Evolutionary conservation across 2,888 invertebrate genomes (phyloP), one percentile per base, ranked within the genome.

Genomic region (Selenia dentaria): DNA sequence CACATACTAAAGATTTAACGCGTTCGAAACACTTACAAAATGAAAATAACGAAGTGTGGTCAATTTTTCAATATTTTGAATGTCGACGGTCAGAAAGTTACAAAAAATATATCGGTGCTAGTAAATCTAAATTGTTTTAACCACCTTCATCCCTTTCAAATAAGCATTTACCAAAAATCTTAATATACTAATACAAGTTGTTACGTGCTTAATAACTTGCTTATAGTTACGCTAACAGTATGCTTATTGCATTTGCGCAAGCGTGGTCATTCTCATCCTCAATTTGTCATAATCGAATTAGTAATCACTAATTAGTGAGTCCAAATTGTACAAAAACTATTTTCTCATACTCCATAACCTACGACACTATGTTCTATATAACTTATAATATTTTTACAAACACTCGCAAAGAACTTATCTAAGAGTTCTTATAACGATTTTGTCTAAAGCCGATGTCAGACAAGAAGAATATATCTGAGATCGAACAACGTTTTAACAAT

Each of bases 311-410:
- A 77, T 79, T 83, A 83, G 79, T 83, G 82, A 76, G 70, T 74
- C 69, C 62, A 66, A 74, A 77, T 85, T 79, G 86, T 89, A 89
- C 80, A 89, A 89, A 88, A 88, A 83, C 86, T 86, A 87, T 79
- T 75, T 74, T 55, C 73, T 74, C 70, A 72, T 77, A 78, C 71
- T 64, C 69, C 72, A 58, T 84, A 81, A 79, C 78, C 80, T 83
- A 82, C 54, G 54, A 63, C 66, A 67, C 81, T 86, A 48, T 26
- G 11, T 25, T 18, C 41, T 48, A 47, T 72, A 70, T 68, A 79
- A 73, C 83, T 84, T 86, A 87, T 65, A 64, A 69, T 74, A 80
- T 79, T 83, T 85, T 72, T 84, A 86, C 73, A 64, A 61, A 69
- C 63, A 66, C 62, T 63, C 58, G 6, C 57, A 62, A 47, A 48